These are phyloP conservation scores for Eurypyga helias DNA, from an alignment of 2,113 vertebrate genomes.

Conservation along the genomic window DNA sequence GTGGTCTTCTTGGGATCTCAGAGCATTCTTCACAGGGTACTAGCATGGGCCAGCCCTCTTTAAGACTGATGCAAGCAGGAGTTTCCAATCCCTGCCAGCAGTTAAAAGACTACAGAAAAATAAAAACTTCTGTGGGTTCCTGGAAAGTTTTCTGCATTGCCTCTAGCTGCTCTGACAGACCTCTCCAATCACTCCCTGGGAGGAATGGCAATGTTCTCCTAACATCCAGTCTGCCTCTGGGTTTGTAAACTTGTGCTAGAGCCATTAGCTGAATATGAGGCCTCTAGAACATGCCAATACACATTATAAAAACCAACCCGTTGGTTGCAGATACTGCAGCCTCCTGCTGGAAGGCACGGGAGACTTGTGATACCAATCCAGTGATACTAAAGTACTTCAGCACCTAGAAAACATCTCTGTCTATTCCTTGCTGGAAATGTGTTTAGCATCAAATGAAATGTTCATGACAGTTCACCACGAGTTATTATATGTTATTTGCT, in stretches of 20 bases:
- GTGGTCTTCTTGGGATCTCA: conserved; percentile 22
- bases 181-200: conserved; percentile 13
- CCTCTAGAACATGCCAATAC: background rate
- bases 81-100: conserved; percentile 53
- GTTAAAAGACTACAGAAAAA: conserved; percentile 49
- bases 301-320: background rate
- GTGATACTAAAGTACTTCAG: background rate
- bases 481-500: conserved; percentile 76
- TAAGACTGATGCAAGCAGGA: conserved; percentile 46
- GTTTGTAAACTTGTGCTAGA: background rate
- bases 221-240: background rate
- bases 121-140: conserved; percentile 58
- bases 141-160: conserved; percentile 44
- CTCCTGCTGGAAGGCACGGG: background rate
- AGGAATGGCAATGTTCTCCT: background rate
- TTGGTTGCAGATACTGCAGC: background rate
- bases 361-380: background rate
- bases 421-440: conserved; percentile 57
- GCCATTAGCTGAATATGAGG: background rate
- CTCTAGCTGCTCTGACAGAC: conserved; percentile 28
- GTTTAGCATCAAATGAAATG: conserved; percentile 78
- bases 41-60: conserved; percentile 45
- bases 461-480: conserved; percentile 74
- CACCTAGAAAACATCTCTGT: conserved; percentile 32
- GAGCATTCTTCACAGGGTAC: conserved; percentile 27